These are phyloP conservation scores for Drosophila seguyi DNA, from an alignment of 1,140 invertebrate genomes.

Conservation along the genomic window DNA sequence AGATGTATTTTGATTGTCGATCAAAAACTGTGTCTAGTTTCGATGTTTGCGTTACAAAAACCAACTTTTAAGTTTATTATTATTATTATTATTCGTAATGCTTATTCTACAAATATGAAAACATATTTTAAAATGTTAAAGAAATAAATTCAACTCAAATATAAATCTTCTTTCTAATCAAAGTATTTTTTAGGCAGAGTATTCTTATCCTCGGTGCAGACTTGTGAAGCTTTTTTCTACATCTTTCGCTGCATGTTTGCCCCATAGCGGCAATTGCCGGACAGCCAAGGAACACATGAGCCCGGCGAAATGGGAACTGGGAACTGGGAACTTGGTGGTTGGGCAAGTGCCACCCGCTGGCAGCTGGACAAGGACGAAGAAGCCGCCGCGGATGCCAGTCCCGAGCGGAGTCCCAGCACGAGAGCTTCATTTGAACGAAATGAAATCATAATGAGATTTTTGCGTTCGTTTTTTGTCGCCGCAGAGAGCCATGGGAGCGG, in stretches of 20 bases:
- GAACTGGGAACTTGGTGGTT: not conserved
- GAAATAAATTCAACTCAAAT: no score
- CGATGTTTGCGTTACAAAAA: not conserved
- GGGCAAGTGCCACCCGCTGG: constrained; percentile 29
- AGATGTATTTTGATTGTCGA: no score
- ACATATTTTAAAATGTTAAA: no score
- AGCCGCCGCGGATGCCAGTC: constrained; percentile 27
- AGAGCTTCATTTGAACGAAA: constrained; percentile 83
- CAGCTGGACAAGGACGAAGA: constrained; percentile 49
- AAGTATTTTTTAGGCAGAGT: no score
- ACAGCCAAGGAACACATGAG: constrained; percentile 71
- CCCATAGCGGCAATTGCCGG: constrained; percentile 71
- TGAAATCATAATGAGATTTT: constrained; percentile 85
- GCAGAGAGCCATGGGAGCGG: constrained; percentile 23
- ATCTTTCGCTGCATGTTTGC: constrained; percentile 18
- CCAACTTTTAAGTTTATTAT: not conserved
- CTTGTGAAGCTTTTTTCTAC: not conserved
- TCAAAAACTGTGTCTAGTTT: not conserved
- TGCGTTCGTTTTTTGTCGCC: constrained; percentile 74
- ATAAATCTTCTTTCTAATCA: not conserved
- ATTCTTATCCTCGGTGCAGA: not conserved
- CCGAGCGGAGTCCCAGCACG: constrained; percentile 58
- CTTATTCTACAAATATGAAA: no score
- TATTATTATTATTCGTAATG: no score
- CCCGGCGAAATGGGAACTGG: constrained; percentile 16